Base-by-base conservation (phyloP, 1,140 invertebrate genomes). In the Lepidostoma basale region DNA sequence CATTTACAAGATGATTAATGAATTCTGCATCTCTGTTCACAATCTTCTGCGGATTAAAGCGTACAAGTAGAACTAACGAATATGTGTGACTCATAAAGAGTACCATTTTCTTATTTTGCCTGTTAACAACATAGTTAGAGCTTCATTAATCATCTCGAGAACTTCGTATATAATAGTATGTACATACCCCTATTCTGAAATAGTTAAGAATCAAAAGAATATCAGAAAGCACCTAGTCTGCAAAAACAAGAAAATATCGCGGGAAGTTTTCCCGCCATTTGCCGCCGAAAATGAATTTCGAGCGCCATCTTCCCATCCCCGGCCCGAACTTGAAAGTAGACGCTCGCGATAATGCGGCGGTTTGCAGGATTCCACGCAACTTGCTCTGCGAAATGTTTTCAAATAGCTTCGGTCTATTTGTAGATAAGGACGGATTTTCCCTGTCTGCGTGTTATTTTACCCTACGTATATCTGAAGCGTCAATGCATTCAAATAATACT, bases 261-360 rank as follows among this genome's bases (percentile, higher is more conserved):
- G 20, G 18, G 18, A 49, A 49, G 45, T 49, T 49, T 49, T 49
- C 45, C 23, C 8, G 45, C 22, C 45, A 25, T 49, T 47, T 25
- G 12, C 42, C 18, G 16, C 42, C 42, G 42, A 3, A 45, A 45
- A 25, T 23, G 45, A 49, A 49, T 49, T 18, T 22, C 45, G n/a
- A 18, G 45, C 45, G 45, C 45, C 45, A 23, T 23, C n/a, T 49
- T 23, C 45, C 45, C 22, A 49, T 23, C 23, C 22, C 22, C 18
- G 12, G 10, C 20, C 22, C 23, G 36, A 56, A 56, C 52, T 56
- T 36, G 28, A 36, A 56, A n/a, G n/a, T n/a, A n/a, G n/a, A n/a
- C n/a, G n/a, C n/a, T n/a, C n/a, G n/a, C n/a, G n/a, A n/a, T n/a
- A 56, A 56, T 33, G 36, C 18, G 52, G 52, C 52, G 52, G 18